Base-by-base conservation (phyloP, 2,797 vertebrate genomes). In the Paratrypauchen microcephalus region DNA sequence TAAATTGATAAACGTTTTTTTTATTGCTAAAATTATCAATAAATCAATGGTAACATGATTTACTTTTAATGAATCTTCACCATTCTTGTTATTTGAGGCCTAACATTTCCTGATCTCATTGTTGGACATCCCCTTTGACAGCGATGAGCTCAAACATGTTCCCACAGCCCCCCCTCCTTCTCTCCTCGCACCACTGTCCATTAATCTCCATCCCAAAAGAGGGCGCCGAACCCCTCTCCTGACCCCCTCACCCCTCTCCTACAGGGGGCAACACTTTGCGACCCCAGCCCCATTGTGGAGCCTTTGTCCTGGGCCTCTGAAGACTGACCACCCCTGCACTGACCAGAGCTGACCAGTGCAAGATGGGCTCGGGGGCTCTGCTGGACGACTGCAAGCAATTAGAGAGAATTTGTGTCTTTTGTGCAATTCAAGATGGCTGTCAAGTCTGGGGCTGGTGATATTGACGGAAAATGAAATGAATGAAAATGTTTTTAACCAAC, bases 161-260 rank as follows among this genome's bases (percentile, higher is more conserved):
- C 90, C 86, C 89, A 92, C 80, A 88, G 81, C 80, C 55, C 76
- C 70, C 68, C 79, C 47, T 77, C 32, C 32, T 36, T 76, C 82
- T 69, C 69, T 11, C 28, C 74, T 63, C 82, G 67, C 70, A 78
- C 86, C 87, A 66, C 83, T 75, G 75, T 71, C 77, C 75, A 80
- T 79, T 75, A 85, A 80, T 74, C 81, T 83, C 76, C 82, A 82
- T 77, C 67, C 80, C 85, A 85, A 84, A 79, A 86, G 86, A 84
- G 59, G 11, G 19, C 59, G n/a, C n/a, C 32, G 30, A n/a, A 41
- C 59, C 59, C 36, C 8, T 61, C 30, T 2, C 11, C 59, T 61
- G 58, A 60, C 58, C 58, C 58, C 58, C 26, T 60, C 58, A n/a
- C 59, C 59, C 36, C 59, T 39, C 59, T 61, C 32, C 58, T 60